Conservation (phyloP, 2,797 vertebrate genomes). For the Dendrocincla tyrannina region DNA sequence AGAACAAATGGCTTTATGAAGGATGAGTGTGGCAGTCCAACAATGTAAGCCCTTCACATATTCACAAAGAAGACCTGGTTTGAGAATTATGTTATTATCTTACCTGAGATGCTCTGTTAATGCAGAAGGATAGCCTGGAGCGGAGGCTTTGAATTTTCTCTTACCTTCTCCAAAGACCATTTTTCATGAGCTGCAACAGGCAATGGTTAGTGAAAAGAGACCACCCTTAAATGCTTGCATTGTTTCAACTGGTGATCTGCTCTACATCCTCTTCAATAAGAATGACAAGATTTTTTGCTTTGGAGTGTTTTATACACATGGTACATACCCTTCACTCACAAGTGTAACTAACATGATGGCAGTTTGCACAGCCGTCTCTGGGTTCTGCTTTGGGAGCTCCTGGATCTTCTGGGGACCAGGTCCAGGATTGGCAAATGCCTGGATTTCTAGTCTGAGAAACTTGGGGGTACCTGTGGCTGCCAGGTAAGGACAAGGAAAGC, state of each 20-base stretch:
- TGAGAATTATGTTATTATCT: neutral
- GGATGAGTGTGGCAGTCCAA: neutral
- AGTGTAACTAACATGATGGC: neutral
- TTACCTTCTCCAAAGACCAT: neutral
- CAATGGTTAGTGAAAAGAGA: neutral
- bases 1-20: neutral
- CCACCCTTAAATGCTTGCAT: neutral
- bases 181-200: neutral
- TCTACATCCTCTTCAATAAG: rapidly evolving
- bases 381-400: neutral
- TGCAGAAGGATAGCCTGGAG: neutral
- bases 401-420: neutral
- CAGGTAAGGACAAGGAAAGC: neutral
- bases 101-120: neutral
- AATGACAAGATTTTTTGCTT: neutral
- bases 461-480: neutral
- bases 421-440: neutral
- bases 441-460: neutral
- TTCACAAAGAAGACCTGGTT: neutral
- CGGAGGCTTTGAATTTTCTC: neutral
- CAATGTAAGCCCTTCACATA: neutral
- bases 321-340: neutral
- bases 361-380: neutral
- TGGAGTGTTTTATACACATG: neutral
- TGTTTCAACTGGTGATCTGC: neutral